phyloP scores from a whole-genome alignment of 2,113 vertebrate genomes.

The Atractosteus spatula region DNA sequence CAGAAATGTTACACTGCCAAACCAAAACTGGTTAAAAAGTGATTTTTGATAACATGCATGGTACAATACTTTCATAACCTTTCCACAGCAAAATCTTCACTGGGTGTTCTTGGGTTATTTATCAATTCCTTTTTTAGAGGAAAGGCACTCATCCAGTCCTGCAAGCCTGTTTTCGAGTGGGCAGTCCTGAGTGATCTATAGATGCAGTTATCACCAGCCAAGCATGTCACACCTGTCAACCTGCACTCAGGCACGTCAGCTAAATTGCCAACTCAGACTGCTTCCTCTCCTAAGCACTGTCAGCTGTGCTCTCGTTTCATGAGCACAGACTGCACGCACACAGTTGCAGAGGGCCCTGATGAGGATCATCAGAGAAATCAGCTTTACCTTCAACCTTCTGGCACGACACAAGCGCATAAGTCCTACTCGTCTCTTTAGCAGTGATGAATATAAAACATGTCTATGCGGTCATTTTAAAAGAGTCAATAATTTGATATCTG shows the following conservation, averaged over 20 bases:
- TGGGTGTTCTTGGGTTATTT: constrained; percentile 17
- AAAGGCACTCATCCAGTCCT: background rate
- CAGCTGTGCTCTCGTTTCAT: constrained; percentile 5
- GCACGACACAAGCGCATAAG: too few species aligned
- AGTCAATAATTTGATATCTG: too few species aligned
- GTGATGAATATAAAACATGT: too few species aligned
- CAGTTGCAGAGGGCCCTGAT: background rate
- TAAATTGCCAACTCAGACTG: background rate
- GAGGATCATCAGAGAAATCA: background rate
- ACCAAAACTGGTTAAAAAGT: background rate
- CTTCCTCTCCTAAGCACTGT: constrained; percentile 10
- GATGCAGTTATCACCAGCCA: constrained; percentile 5
- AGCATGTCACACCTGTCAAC: background rate
- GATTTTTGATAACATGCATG: background rate
- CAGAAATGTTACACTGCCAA: background rate
- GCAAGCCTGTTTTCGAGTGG: background rate
- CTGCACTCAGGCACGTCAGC: constrained; percentile 11
- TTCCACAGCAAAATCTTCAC: background rate
- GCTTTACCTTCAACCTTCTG: background rate
- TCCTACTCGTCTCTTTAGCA: too few species aligned
- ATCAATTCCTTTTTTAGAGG: constrained; percentile 17
- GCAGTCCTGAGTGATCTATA: constrained; percentile 14
- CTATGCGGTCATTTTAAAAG: too few species aligned
- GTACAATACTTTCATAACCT: background rate
- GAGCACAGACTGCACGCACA: background rate